Evolutionary conservation across 1,140 invertebrate genomes (phyloP), one percentile per base, ranked within the genome.

Genomic region (Zaprionus gabonicus): DNA sequence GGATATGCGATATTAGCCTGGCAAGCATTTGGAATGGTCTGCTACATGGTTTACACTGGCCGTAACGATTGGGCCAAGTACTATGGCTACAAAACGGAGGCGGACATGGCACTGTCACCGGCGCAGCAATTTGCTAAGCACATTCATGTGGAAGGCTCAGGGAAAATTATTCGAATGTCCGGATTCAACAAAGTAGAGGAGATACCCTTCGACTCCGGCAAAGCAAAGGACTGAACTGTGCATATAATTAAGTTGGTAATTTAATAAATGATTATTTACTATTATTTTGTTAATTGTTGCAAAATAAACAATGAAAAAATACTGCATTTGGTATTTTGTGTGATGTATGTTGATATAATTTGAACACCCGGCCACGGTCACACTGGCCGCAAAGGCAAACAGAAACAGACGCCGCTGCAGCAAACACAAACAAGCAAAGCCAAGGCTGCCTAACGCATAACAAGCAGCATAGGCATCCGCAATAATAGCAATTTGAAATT

Each of bases 41-140:
- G 93, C 31, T 95, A 95, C 74, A 93, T 92, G 82, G 84, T 93
- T 10, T 94, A 92, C 59, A 93, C 93, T 41, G 95, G 95, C 0
- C 95, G 94, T 81, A 93, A 91, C 3, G 95, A 96, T 88, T 95
- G 95, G 95, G 95, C 95, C 5, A 93, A 94, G 74, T 94, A 94
- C 77, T 94, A 95, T 91, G 95, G 95, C 31, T 87, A 95, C 10
- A 95, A 95, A 91, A 83, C 93, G 28, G 94, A 95, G 41, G 94
- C 94, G 82, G 95, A 95, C 65, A 71, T 92, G 36, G 65, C 92
- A 5, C 79, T 94, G 59, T 92, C 94, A 7, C 94, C 95, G 91
- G 93, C 91, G 0, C 82, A 92, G 55, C 88, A 93, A 56, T 93
- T 88, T 49, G 86, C 93, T 13, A 80, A 72, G 12, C 76, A 82